Conservation (phyloP, 2,888 invertebrate species). For the Dyspetes luteomarginatus region DNA sequence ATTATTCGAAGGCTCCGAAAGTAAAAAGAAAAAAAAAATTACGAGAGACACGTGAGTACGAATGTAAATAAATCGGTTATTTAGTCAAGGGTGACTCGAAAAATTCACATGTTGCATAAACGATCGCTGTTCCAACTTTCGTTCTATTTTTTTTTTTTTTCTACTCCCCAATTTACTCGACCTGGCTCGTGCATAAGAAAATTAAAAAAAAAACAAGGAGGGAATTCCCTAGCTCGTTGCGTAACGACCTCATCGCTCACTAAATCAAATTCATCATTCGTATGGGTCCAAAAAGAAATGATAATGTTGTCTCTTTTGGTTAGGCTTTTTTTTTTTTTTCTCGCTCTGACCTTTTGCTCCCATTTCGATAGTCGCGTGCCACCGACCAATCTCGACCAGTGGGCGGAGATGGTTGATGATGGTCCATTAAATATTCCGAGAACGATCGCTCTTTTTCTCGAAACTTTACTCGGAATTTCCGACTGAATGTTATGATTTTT, state of each 20-base stretch:
- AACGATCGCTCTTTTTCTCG: neutral
- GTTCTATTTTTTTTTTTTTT: neutral
- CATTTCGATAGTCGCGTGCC: constrained; percentile 46
- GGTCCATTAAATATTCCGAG: constrained; percentile 3
- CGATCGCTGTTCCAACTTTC: neutral
- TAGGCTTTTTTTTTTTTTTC: neutral
- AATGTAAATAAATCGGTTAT: neutral
- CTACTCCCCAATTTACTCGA: neutral
- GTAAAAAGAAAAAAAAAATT: constrained; percentile 10
- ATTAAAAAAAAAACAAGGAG: constrained; percentile 23
- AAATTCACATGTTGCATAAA: too few relatives aligned
- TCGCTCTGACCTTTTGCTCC: constrained; percentile 42
- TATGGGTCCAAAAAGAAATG: constrained; percentile 27
- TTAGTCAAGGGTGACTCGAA: too few relatives aligned
- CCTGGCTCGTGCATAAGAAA: constrained; percentile 43
- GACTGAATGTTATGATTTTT: too few relatives aligned
- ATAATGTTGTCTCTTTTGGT: neutral
- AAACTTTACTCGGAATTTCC: neutral
- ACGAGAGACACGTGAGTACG: too few relatives aligned
- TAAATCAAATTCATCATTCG: constrained; percentile 46
- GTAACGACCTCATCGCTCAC: constrained; percentile 42
- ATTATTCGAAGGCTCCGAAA: constrained; percentile 12
- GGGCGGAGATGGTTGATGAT: neutral
- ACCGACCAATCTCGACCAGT: constrained; percentile 16
- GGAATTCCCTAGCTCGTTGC: constrained; percentile 23